Conservation (phyloP, 2,113 vertebrate species). For the Lycaon pictus region DNA sequence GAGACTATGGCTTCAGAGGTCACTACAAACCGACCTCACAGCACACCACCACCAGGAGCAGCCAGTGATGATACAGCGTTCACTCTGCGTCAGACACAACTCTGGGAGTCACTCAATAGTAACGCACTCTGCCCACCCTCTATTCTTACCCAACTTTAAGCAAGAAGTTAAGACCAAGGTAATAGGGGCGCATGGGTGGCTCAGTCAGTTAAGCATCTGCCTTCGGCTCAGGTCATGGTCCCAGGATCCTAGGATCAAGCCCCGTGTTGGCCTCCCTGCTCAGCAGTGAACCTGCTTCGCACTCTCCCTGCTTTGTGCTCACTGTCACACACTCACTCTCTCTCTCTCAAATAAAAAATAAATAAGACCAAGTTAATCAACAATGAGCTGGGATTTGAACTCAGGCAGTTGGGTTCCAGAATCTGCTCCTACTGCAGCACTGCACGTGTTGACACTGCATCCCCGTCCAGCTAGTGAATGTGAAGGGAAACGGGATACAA, state of each 20-base stretch:
- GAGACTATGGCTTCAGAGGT: slow-evolving; percentile 20
- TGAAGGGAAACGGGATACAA: background rate
- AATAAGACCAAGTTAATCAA: background rate
- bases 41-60: background rate
- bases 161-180: slow-evolving; percentile 32
- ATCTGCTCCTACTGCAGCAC: background rate
- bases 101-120: background rate
- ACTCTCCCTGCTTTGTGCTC: too few relatives aligned
- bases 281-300: too few relatives aligned
- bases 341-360: too few relatives aligned
- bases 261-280: too few relatives aligned
- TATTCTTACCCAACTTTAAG: slow-evolving; percentile 12
- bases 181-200: background rate
- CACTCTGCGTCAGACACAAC: background rate
- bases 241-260: too few relatives aligned
- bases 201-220: too few relatives aligned
- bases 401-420: background rate
- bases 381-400: background rate
- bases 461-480: background rate
- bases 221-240: too few relatives aligned
- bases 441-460: background rate
- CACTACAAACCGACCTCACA: background rate
- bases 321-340: too few relatives aligned
- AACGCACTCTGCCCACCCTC: background rate
- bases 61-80: background rate